These are phyloP conservation scores for Taenioides sp. DNA, from an alignment of 2,797 vertebrate genomes.

Conservation along the genomic window DNA sequence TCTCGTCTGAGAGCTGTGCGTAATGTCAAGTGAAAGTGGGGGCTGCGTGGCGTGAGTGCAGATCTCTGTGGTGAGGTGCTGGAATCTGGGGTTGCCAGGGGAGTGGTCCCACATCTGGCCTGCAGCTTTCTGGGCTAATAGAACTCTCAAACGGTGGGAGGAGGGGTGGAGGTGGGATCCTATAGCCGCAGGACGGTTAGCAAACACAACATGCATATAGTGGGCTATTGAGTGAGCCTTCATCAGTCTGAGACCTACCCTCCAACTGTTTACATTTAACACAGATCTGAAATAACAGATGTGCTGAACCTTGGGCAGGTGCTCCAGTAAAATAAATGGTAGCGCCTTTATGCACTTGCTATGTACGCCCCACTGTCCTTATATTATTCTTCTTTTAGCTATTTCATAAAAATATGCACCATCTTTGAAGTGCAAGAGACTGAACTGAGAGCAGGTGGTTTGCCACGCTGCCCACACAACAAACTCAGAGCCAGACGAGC, in stretches of 20 bases:
- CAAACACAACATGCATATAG: conserved; percentile 39
- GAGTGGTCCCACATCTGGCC: conserved; percentile 70
- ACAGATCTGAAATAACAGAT: conserved; percentile 33
- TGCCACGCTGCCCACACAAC: conserved; percentile 26
- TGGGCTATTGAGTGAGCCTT: conserved; percentile 49
- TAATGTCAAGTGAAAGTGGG: conserved; percentile 32
- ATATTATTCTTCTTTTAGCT: conserved; percentile 17
- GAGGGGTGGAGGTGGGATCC: conserved; percentile 42
- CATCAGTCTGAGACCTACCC: conserved; percentile 54
- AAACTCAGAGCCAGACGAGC: background rate
- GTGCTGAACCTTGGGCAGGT: background rate
- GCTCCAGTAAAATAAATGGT: background rate
- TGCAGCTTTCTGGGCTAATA: conserved; percentile 53
- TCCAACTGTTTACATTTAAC: conserved; percentile 54
- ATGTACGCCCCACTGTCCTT: background rate
- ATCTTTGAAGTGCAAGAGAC: background rate
- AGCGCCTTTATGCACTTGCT: background rate
- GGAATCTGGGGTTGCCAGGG: conserved; percentile 55
- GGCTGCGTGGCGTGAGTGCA: conserved; percentile 36
- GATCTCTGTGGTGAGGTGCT: conserved; percentile 43
- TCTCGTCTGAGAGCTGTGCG: conserved; percentile 4
- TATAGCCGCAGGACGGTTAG: conserved; percentile 26
- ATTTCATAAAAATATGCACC: conserved; percentile 24
- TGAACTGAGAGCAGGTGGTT: conserved; percentile 31
- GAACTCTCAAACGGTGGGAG: conserved; percentile 39